Evolutionary conservation across 2,888 invertebrate genomes (phyloP).

Genomic region (Pocota personata): DNA sequence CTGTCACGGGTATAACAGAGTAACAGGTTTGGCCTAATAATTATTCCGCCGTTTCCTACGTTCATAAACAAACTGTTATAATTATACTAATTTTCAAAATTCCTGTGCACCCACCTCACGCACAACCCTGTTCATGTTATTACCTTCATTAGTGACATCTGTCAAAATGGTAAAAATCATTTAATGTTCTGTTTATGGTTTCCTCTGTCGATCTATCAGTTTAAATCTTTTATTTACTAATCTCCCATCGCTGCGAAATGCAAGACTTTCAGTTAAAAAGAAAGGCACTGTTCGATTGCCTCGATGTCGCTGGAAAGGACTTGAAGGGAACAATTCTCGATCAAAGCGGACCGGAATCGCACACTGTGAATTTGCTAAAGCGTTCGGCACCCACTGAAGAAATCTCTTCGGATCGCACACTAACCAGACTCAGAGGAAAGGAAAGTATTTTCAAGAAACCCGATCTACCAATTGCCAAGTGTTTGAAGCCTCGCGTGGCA

Average conservation of each 20-base stretch:
- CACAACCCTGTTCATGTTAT: neutral
- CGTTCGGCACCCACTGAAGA: slow-evolving; percentile 78
- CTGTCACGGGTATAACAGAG: no score
- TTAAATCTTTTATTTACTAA: neutral
- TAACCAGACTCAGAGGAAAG: slow-evolving; percentile 81
- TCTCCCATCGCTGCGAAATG: slow-evolving; percentile 75
- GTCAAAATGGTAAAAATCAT: neutral
- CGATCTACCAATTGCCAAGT: slow-evolving; percentile 86
- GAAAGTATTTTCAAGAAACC: slow-evolving; percentile 92
- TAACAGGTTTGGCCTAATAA: no score
- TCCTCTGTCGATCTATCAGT: neutral
- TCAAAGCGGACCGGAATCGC: slow-evolving; percentile 76
- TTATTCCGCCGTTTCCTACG: no score
- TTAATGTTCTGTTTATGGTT: slow-evolving; percentile 5
- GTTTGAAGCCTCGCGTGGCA: slow-evolving; percentile 83
- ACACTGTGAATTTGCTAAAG: slow-evolving; percentile 81
- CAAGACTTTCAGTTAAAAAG: slow-evolving; percentile 85
- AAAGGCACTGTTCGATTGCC: slow-evolving; percentile 87
- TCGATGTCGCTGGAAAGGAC: slow-evolving; percentile 86
- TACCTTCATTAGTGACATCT: neutral
- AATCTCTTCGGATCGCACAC: slow-evolving; percentile 70
- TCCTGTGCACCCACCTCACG: neutral
- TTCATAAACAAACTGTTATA: neutral
- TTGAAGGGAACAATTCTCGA: slow-evolving; percentile 82
- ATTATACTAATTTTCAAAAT: neutral